A percentile compares a stretch with the other conserved stretches of the same genome.
Evolutionary conservation across 2,113 vertebrate genomes (phyloP).

Genomic region (Clarias gariepinus): DNA sequence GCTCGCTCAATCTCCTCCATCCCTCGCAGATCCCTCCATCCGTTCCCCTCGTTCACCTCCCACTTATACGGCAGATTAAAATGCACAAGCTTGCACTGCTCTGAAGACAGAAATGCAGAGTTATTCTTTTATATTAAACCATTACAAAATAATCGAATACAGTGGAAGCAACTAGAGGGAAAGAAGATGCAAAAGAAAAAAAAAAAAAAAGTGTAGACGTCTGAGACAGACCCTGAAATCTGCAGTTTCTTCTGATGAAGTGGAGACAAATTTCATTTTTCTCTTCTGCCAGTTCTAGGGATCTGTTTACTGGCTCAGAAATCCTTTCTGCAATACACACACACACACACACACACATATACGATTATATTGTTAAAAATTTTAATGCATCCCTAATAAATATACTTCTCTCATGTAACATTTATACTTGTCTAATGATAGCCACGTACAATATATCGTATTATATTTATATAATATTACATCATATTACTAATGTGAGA

Average conservation of each 20-base stretch:
- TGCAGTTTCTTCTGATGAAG: constrained; percentile 68
- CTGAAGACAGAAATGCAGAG: constrained; percentile 41
- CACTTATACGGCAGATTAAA: constrained; percentile 73
- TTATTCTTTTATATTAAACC: neutral
- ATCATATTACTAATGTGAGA: neutral
- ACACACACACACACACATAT: neutral
- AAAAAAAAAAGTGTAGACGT: neutral
- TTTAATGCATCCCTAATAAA: neutral
- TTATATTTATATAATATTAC: no score
- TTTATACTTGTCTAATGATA: neutral
- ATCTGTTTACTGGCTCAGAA: constrained; percentile 4
- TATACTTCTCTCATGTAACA: neutral
- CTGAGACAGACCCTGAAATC: constrained; percentile 63
- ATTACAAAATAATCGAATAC: neutral
- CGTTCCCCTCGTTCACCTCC: constrained; percentile 61
- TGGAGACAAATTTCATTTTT: constrained; percentile 70
- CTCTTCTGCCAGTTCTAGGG: constrained; percentile 40
- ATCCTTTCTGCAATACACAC: constrained; percentile 48
- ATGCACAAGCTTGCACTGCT: constrained; percentile 66
- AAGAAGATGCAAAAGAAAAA: no score
- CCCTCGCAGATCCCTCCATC: constrained; percentile 63
- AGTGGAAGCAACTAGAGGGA: neutral
- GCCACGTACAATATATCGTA: neutral
- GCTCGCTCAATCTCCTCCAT: constrained; percentile 70
- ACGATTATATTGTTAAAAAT: neutral